A percentile compares a stretch with the other conserved stretches of the same genome.
These are phyloP conservation scores for Anarhynchus alexandrinus DNA, from an alignment of 2,113 vertebrate species.

Conservation along the genomic window DNA sequence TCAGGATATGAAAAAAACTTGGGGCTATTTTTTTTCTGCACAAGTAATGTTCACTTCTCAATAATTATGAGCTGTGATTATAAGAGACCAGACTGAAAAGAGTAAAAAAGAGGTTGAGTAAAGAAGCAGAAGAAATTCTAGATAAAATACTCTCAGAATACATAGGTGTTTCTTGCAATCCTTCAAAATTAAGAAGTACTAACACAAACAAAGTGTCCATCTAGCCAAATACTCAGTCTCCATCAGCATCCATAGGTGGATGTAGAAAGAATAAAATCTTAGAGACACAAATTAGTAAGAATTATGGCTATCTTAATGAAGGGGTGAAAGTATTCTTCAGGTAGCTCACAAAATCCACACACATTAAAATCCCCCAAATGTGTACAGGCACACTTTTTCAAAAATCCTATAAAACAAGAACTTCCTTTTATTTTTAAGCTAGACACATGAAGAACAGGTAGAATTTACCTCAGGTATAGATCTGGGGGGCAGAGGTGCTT, in stretches of 20 bases:
- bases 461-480: constrained; percentile 67
- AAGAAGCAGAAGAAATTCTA: background rate
- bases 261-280: background rate
- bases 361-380: background rate
- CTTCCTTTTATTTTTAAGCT: background rate
- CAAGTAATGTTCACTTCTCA: background rate
- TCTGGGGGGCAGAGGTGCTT: constrained; percentile 22
- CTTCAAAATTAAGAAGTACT: background rate
- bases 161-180: background rate
- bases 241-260: background rate
- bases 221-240: background rate
- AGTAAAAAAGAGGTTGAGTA: background rate
- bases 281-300: background rate
- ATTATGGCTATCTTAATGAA: background rate
- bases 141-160: background rate
- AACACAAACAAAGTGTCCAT: background rate
- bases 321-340: background rate
- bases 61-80: background rate
- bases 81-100: background rate
- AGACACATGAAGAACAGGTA: background rate
- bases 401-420: background rate
- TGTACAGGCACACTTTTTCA: rapidly evolving
- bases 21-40: background rate
- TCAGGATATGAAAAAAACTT: background rate
- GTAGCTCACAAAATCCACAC: background rate